Conservation (phyloP, 2,113 vertebrate species). For the Vulpes ferrilata region DNA sequence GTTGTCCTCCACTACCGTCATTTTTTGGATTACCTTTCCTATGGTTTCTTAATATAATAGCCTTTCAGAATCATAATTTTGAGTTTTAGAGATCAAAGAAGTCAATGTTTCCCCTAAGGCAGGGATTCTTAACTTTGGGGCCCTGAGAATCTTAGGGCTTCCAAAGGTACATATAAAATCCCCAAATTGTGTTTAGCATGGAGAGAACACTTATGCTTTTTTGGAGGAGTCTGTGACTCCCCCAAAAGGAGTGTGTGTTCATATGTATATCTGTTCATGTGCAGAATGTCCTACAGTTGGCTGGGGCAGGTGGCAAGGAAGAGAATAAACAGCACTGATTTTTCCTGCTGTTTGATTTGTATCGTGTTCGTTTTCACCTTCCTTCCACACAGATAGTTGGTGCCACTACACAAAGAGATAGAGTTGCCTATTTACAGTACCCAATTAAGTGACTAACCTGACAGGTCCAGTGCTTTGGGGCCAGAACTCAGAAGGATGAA, state of each 20-base stretch:
- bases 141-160: background rate
- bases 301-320: background rate
- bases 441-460: background rate
- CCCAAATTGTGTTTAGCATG: background rate
- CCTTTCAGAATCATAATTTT: constrained; percentile 32
- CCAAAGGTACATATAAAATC: background rate
- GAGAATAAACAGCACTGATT: background rate
- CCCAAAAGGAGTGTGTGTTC: background rate
- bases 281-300: background rate
- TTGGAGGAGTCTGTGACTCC: background rate
- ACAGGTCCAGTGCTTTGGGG: background rate
- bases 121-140: background rate
- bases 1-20: background rate
- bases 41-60: background rate
- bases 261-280: background rate
- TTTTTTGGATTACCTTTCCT: background rate
- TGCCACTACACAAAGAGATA: background rate
- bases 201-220: background rate
- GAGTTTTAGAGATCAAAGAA: constrained; percentile 7
- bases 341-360: background rate
- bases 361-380: background rate
- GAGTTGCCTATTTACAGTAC: background rate
- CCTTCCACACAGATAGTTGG: background rate
- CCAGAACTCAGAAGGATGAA: background rate
- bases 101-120: background rate